Base-by-base conservation (phyloP, 37 sponge, comb jelly and placozoan genomes). In the Aphrocallistes beatrix region DNA sequence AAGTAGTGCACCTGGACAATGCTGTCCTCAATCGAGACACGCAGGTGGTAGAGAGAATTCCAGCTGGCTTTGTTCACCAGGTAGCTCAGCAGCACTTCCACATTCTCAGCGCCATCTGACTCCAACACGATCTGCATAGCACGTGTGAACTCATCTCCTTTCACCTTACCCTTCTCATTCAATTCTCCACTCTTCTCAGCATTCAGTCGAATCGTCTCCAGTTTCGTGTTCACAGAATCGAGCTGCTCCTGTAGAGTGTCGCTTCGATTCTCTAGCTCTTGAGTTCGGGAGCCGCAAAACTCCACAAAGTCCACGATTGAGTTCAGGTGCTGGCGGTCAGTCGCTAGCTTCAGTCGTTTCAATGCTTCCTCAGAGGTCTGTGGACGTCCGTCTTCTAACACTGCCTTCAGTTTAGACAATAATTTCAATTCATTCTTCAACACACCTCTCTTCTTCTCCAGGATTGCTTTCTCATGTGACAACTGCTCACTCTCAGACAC, bases 1-100 rank as follows among this genome's bases (percentile, higher is more conserved):
- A 60, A 60, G 75, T 60, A 60, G 25, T 60, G 75, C 34, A 60
- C 75, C 75, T 60, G 75, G 25, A 60, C 75, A 60, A 19, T 60
- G n/a, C 17, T 60, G 3, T 60, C 75, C 75, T 60, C 75, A 3
- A 30, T 60, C 25, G 75, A 60, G 28, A 60, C 75, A 60, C 75
- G 75, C 34, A 60, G 75, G 34, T 60, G 75, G 75, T 60, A 60
- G 3, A 60, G 75, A 60, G 75, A 60, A 13, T 30, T 60, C 75
- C 75, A 60, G 75, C 75, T 60, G 75, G 75, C 75, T 25, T 60
- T 60, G 34, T 6, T 60, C 75, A 60, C 75, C 75, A 60, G 6
- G n/a, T 60, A 60, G n/a, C 75, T 60, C 75, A 60, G 28, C n/a
- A 60, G n/a, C 75, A 60, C 75, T 30, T 60, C 17, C 6, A 60